Percentiles rank a stretch among this genome's conserved stretches.
Conservation (phyloP, 1,140 invertebrate species). For the Drosophila teissieri region DNA sequence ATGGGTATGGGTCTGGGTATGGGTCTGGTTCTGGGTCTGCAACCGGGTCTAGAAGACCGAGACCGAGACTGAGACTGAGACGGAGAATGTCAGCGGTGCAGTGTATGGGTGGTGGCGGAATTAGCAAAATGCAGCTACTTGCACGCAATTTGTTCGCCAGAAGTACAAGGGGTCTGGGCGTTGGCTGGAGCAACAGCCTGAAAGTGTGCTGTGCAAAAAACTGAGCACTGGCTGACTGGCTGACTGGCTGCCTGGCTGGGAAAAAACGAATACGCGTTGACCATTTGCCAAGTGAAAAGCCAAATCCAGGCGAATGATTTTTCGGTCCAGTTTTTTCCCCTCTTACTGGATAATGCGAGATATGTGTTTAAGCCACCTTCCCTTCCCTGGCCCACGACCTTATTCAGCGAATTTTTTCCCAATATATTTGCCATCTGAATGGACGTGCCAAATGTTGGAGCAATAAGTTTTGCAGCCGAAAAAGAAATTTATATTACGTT, state of each 20-base stretch:
- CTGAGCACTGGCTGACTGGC: no score
- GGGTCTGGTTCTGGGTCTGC: constrained; percentile 1
- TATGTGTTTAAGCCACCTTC: constrained; percentile 54
- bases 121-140: constrained; percentile 79
- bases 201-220: constrained; percentile 55
- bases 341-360: constrained; percentile 42
- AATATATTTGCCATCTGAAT: constrained; percentile 67
- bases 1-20: constrained; percentile 8
- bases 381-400: constrained; percentile 7
- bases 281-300: constrained; percentile 66
- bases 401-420: constrained; percentile 42
- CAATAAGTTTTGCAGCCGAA: constrained; percentile 66
- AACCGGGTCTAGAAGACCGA: background rate
- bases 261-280: constrained; percentile 45
- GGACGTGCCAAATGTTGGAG: constrained; percentile 72
- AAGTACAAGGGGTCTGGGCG: constrained; percentile 44
- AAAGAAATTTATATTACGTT: constrained; percentile 67
- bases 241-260: no score
- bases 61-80: constrained; percentile 15
- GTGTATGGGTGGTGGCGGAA: constrained; percentile 55
- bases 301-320: constrained; percentile 51
- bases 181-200: constrained; percentile 66
- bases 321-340: constrained; percentile 7
- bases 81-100: constrained; percentile 58
- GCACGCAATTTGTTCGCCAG: constrained; percentile 61